Evolutionary conservation across 2,113 vertebrate genomes (phyloP).

Genomic region (Scomber scombrus): DNA sequence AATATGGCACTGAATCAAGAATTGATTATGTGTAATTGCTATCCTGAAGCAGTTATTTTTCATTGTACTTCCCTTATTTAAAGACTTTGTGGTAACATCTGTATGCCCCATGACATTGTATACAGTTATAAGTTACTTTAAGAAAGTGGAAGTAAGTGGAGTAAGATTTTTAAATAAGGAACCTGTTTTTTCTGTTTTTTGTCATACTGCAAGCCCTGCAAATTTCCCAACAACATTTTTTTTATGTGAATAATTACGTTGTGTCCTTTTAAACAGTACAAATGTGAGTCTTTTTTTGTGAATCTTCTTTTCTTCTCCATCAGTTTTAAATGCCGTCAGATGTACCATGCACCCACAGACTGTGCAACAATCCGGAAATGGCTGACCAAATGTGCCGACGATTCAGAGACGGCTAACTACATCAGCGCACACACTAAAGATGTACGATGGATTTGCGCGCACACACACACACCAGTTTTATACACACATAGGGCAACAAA

Average conservation of each 20-base stretch:
- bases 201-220: no score
- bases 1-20: no score
- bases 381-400: conserved; percentile 99
- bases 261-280: background rate
- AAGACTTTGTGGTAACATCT: no score
- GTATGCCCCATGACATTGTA: no score
- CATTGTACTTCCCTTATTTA: no score
- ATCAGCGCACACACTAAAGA: conserved; percentile 99
- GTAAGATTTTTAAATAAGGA: no score
- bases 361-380: conserved; percentile 98
- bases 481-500: background rate
- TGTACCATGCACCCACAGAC: conserved; percentile 99
- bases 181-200: no score
- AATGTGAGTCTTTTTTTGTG: background rate
- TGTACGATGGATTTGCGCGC: conserved; percentile 83
- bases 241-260: background rate
- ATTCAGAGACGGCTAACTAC: conserved; percentile 99
- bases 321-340: conserved; percentile 99
- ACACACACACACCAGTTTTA: background rate
- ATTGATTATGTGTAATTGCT: no score
- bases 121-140: no score
- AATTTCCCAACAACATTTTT: no score
- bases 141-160: no score
- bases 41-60: no score
- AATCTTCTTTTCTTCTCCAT: background rate